phyloP scores from a whole-genome alignment of 2,888 invertebrate genomes.

The Isoperla grammatica region DNA sequence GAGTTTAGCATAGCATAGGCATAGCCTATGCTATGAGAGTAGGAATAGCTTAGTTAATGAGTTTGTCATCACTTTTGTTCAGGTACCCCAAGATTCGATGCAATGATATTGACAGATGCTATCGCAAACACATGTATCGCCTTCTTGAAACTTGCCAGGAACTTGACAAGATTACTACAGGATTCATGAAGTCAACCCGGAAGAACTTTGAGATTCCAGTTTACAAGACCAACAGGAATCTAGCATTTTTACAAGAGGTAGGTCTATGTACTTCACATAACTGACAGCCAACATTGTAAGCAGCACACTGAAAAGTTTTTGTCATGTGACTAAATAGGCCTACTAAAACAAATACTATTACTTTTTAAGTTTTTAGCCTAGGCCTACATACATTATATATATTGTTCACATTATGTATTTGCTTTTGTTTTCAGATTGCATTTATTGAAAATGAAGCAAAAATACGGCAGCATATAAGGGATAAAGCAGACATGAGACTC shows the following conservation, averaged over 20 bases:
- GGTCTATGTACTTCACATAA: not conserved
- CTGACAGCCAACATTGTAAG: not conserved
- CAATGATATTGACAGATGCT: not conserved
- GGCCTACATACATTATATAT: no score
- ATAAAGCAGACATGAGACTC: not conserved
- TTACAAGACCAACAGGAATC: not conserved
- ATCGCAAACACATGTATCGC: not conserved
- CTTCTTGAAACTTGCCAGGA: conserved; percentile 16
- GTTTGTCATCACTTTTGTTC: no score
- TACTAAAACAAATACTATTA: no score
- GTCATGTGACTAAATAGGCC: no score
- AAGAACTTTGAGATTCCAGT: not conserved
- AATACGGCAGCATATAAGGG: not conserved
- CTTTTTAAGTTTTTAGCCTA: no score
- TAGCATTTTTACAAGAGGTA: conserved; percentile 16
- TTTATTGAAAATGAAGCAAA: conserved; percentile 17
- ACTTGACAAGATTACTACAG: not conserved
- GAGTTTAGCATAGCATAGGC: no score
- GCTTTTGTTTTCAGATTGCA: conserved; percentile 23
- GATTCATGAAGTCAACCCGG: not conserved
- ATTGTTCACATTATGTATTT: no score
- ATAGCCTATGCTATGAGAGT: no score
- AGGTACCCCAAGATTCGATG: conserved; percentile 2
- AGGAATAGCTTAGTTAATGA: no score
- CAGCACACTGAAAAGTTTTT: no score